Base-by-base conservation (phyloP, 2,113 vertebrate species). In the Tiliqua scincoides region DNA sequence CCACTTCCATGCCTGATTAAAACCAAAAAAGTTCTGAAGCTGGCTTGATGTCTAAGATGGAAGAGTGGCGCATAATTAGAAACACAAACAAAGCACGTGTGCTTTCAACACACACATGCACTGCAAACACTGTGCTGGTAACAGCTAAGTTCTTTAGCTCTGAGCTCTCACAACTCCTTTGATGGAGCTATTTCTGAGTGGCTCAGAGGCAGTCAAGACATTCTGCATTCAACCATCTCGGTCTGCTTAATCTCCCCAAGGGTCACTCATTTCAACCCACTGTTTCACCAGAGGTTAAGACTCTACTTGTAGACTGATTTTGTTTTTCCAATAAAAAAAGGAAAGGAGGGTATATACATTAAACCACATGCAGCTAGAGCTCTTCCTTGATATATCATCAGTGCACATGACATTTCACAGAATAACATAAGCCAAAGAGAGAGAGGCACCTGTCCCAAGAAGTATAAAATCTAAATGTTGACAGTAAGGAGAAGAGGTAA, bases 221-320 rank as follows among this genome's bases (percentile, higher is more conserved):
- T 0, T 0, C 40, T 17, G 0, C 7, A 48, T 54, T 90, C 63
- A 52, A 65, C 87, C 87, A 92, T 30, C 40, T 79, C 71, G 14
- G 6, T 1, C 87, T 4, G 82, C 88, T 89, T 10, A 88, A 73
- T 84, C 40, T 8, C 68, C 5, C 2, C 21, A 3, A 57, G 89
- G 74, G 82, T 90, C 88, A 57, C 0, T 37, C 37, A 85, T 59
- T 54, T 10, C 1, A 87, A 32, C 62, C 57, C 82, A 78, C 78
- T 89, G 89, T 81, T 82, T 52, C 63, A 59, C 87, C n/a, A 78
- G 77, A 85, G 88, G 73, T 84, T 87, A 79, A 91, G 84, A 80
- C 27, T 91, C 85, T 82, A 85, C 14, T 73, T 70, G 79, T 62
- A 83, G 11, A n/a, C 68, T 91, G 83, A 90, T 88, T 91, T 91